Evolutionary conservation across 1,140 invertebrate genomes (phyloP), one percentile per base, ranked within the genome.

Genomic region (Aleiodes sp.): DNA sequence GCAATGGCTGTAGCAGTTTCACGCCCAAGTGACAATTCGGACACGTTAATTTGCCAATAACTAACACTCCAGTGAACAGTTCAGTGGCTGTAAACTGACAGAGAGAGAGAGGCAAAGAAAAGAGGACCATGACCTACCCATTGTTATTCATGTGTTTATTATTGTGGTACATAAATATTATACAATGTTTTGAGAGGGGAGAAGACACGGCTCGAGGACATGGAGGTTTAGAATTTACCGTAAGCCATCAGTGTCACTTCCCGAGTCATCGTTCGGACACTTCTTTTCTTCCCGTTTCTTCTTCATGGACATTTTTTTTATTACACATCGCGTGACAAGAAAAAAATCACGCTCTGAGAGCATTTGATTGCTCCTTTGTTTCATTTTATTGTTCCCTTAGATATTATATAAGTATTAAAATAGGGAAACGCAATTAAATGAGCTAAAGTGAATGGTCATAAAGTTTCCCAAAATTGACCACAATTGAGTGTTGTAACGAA

Each of bases 11-110:
- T 8, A 12, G 59, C 14, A 61, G 59, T 61, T 61, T 61, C 28
- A 61, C 59, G 59, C n/a, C 59, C 59, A 61, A 35, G 59, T 61
- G 59, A 37, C 59, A 61, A 61, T 33, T 61, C 16, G 59, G 31
- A 21, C 33, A 21, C 33, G 61, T 41, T 63, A 63, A 63, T 63
- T 61, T 14, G 12, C n/a, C 59, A 29, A 33, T 61, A 29, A 46
- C 19, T n/a, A 46, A n/a, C 41, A 6, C 41, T 8, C n/a, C 41
- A 46, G n/a, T n/a, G n/a, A n/a, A n/a, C n/a, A n/a, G n/a, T n/a
- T n/a, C n/a, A n/a, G n/a, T n/a, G n/a, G n/a, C n/a, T n/a, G n/a
- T n/a, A n/a, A n/a, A n/a, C n/a, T n/a, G n/a, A n/a, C n/a, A n/a
- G n/a, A n/a, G n/a, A n/a, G n/a, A n/a, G n/a, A n/a, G n/a, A n/a